Evolutionary conservation across 2,113 vertebrate species (phyloP).

Genomic region (Anarhynchus alexandrinus): DNA sequence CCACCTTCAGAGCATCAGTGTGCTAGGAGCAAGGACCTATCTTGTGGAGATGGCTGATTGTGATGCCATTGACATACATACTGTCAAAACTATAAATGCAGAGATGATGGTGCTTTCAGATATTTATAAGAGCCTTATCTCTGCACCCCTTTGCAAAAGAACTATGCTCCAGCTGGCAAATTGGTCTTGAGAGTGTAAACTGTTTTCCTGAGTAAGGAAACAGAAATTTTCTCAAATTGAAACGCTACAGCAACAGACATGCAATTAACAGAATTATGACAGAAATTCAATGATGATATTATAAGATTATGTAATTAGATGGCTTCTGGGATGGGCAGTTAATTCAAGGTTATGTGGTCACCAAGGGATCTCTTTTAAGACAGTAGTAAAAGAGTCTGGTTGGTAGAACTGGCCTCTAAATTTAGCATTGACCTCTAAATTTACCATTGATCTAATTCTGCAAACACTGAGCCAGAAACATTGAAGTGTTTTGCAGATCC

Average conservation of each 20-base stretch:
- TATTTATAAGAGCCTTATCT: constrained; percentile 4
- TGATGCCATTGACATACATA: background rate
- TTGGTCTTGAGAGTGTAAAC: constrained; percentile 44
- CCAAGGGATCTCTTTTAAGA: background rate
- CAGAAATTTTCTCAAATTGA: constrained; percentile 41
- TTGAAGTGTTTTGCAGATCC: background rate
- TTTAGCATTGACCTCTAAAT: background rate
- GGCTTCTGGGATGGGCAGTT: background rate
- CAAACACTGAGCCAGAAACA: background rate
- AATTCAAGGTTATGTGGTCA: background rate
- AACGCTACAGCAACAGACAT: background rate
- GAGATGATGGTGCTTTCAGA: background rate
- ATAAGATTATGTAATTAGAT: constrained; percentile 2
- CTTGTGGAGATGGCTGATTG: background rate
- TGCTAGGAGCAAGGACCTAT: background rate
- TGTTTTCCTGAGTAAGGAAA: constrained; percentile 37
- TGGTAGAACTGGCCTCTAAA: background rate
- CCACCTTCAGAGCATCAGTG: background rate
- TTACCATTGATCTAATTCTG: background rate
- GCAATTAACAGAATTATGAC: constrained; percentile 32
- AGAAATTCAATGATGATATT: background rate
- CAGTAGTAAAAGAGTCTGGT: background rate
- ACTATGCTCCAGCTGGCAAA: constrained; percentile 41
- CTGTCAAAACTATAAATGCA: background rate
- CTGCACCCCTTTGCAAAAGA: background rate